Conservation (phyloP, 2,113 vertebrate genomes). For the Camelus bactrianus region DNA sequence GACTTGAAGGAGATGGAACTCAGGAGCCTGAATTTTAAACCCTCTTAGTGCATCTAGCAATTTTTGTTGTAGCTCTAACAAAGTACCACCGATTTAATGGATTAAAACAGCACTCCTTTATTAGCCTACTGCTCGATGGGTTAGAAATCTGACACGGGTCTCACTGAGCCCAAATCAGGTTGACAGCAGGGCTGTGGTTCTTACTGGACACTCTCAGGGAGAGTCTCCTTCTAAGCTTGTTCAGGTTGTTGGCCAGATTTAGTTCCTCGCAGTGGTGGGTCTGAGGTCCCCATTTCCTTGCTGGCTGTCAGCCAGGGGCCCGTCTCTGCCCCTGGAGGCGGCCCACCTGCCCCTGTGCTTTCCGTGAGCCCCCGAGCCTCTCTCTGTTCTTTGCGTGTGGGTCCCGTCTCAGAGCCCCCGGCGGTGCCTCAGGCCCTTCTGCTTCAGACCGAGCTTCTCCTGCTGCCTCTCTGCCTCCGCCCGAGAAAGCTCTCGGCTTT, state of each 20-base stretch:
- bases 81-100: neutral
- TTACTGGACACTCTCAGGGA: neutral
- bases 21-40: neutral
- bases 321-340: neutral
- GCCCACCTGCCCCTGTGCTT: no score
- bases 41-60: neutral
- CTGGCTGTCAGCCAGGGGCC: neutral
- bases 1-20: neutral
- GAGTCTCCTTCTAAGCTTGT: neutral
- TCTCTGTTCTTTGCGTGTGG: neutral
- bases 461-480: neutral
- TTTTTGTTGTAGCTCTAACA: neutral
- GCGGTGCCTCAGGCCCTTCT: rapidly evolving
- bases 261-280: neutral
- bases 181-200: neutral
- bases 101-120: neutral
- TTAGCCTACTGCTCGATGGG: neutral
- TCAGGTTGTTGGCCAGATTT: neutral
- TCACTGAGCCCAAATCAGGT: neutral
- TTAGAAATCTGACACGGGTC: neutral
- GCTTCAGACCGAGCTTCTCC: neutral
- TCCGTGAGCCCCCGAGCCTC: neutral
- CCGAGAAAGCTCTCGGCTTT: neutral
- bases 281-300: neutral
- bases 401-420: neutral